Base-by-base conservation (phyloP, 2,797 vertebrate genomes). In the Rhadinocentrus ornatus region DNA sequence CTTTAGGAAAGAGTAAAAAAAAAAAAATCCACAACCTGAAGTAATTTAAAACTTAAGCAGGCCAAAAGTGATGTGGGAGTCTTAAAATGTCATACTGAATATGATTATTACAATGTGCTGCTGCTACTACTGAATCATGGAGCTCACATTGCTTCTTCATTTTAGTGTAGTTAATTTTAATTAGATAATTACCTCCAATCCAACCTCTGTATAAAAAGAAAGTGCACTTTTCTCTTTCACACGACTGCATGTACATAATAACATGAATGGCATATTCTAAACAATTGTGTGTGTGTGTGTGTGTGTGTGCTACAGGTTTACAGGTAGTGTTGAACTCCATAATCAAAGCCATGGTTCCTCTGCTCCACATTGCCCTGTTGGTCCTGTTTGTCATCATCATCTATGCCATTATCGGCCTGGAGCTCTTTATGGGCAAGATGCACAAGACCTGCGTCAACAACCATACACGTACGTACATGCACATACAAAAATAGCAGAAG, bases 391-490 rank as follows among this genome's bases (percentile, higher is more conserved):
- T 99, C 91, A 99, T 99, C 91, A 99, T 99, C 83, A 99, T 99
- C 93, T 99, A 99, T 6, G 98, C 98, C 87, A 99, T 99, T 91
- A 98, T 99, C n/a, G 98, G 98, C 82, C 93, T 99, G 88, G 98
- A 99, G 89, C 94, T 99, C 70, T 99, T 99, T 92, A 99, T 99
- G 97, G 97, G 98, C 71, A 99, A 99, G 94, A 99, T 99, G 98
- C 98, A 99, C 71, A 97, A 97, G 87, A 98, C 97, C 69, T 99
- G 98, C 90, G 92, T 93, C 84, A 77, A 92, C 1, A 92, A 93
- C 34, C 73, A 83, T n/a, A 44, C 56, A 81, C 82, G 87, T 90
- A 90, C 20, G 58, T 18, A 31, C 53, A 31, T 15, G 13, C 44
- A 11, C 15, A 27, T 3, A 22, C n/a, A 22, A 2, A 52, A 3